Base-by-base conservation (phyloP, 2,888 invertebrate species). In the Cephalotes varians region DNA sequence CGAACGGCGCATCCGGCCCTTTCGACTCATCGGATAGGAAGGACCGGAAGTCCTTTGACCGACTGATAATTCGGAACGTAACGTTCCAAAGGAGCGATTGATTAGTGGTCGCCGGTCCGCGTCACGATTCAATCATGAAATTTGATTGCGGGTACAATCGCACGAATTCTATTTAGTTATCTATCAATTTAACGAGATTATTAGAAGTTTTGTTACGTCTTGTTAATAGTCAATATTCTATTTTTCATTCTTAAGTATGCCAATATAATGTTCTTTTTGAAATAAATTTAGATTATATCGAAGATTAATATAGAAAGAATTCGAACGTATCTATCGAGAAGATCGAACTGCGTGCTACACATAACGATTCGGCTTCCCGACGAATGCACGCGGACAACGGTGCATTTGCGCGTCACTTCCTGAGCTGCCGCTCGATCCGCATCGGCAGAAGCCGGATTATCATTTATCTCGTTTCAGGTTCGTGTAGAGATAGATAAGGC, bases 1-100 rank as follows among this genome's bases (percentile, higher is more conserved):
- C 80, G 83, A 64, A 60, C 80, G 82, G 64, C 79, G 82, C 85
- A 87, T 89, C 89, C 89, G 88, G 89, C 87, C 87, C 90, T 90
- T 87, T 89, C 82, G 84, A 84, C 47, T 67, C 71, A 64, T 65
- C 69, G 74, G 54, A 62, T 54, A 87, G 85, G 89, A 86, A 89
- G 85, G 85, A 83, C 89, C 88, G 89, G 89, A 90, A 86, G 87
- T 90, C 84, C 89, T 89, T 89, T 87, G 89, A 54, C 79, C 81
- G 40, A 65, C 37, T 73, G 77, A 65, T 69, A 67, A 73, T 82
- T 84, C 74, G 49, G 65, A 7, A 31, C 4, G 44, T 4, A 21
- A 51, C 15, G 31, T 67, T 44, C 77, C 56, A 69, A 47, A 56
- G 69, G 34, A 77, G 21, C 54, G 67, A 79, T 34, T 56, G 56